Evolutionary conservation across 37 sponge, comb jelly and placozoan genomes (phyloP), one percentile per base, ranked within the genome.

Genomic region (Diacarnus erythraeanus): DNA sequence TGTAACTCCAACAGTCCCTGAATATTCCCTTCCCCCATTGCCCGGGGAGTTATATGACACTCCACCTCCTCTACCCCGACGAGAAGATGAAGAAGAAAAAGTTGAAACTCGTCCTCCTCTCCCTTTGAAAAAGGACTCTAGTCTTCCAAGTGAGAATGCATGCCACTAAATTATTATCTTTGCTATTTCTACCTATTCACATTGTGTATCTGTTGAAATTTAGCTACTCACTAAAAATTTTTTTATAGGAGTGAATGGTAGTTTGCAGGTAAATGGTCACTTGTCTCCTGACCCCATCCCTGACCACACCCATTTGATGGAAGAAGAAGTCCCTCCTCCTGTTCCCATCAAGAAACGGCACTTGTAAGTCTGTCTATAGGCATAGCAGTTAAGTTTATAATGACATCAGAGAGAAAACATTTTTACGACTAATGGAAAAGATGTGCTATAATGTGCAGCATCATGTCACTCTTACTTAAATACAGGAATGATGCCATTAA

Each of bases 291-390:
- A 71, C n/a, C 9, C 43, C 26, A 6, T 58, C 12, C 74, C 9
- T 35, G 43, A 10, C n/a, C 44, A 8, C 41, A 2, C 38, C 26
- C 26, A 57, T 31, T 22, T 12, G 8, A n/a, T 12, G 15, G 58
- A 3, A 1, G 18, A 57, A 12, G 82, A 76, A 18, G 36, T 42
- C 2, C 88, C 88, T 31, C 88, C 88, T 35, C 88, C 88, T 37
- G 54, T 87, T 10, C 88, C 88, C 21, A 36, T 87, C 33, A 87
- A 87, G 73, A 81, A 87, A 71, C 57, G 73, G 59, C 70, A 78
- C 33, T 2, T 3, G 44, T 33, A 40, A 39, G 42, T 63, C 6
- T 23, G n/a, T n/a, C n/a, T n/a, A n/a, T n/a, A n/a, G n/a, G n/a
- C n/a, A n/a, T n/a, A n/a, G n/a, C n/a, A n/a, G n/a, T n/a, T n/a